Evolutionary conservation across 2,888 invertebrate species (phyloP), one percentile per base, ranked within the genome.

Genomic region (Cyrtodaria siliqua): DNA sequence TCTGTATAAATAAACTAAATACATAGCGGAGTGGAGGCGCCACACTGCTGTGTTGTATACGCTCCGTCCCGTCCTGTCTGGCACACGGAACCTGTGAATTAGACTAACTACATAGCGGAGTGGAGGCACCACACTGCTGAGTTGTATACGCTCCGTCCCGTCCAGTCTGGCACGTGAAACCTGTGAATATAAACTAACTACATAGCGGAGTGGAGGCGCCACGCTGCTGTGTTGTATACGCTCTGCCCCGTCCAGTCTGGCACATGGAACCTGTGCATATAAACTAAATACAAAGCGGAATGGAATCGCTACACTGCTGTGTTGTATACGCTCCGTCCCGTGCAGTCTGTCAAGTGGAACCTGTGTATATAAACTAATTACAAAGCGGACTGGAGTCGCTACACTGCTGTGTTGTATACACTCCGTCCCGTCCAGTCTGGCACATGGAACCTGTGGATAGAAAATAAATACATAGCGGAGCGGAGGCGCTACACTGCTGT

Each of bases 401-500:
- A 64, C 74, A 75, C 4, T 33, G 52, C 6, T 12, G 29, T 20
- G 27, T 38, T 9, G 24, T 44, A 27, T 60, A 69, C 27, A 18
- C 27, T 1, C 63, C 69, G 40, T 64, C 64, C 4, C 53, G 18
- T 16, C 75, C 75, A 0, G 69, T 63, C 61, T 69, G 60, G 60
- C 75, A 75, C 33, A 33, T 33, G 6, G 33, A 33, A 33, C 33
- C 33, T 33, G 33, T 33, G n/a, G n/a, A n/a, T n/a, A n/a, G n/a
- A n/a, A n/a, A n/a, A n/a, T n/a, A n/a, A n/a, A 75, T 75, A n/a
- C 75, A 75, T 8, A 50, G 38, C 27, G 75, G 75, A n/a, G 69
- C 49, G 14, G 49, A 29, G 14, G 23, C 26, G 14, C 53, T 29
- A 64, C 74, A 75, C 4, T 33, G 52, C 6, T 12, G 29, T 20